Percentiles rank a stretch among this genome's conserved stretches.
phyloP scores from a whole-genome alignment of 1,140 invertebrate genomes.

The Homalodisca vitripennis region DNA sequence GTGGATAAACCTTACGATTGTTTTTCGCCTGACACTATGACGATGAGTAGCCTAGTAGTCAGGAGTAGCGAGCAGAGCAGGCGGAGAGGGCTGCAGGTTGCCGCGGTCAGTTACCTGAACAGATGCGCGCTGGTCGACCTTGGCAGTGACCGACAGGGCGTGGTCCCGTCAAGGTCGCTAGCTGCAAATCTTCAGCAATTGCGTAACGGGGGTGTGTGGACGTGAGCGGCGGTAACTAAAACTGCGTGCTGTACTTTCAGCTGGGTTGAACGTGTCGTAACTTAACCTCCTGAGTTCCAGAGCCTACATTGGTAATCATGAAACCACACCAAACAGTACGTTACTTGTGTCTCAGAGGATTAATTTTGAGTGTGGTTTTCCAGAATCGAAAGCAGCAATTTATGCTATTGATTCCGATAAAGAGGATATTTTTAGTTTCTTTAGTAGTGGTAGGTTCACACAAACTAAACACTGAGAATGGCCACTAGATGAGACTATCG shows the following conservation, averaged over 20 bases:
- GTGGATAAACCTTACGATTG: no score
- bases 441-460: no score
- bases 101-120: constrained; percentile 7
- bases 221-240: background rate
- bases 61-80: no score
- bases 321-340: background rate
- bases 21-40: no score
- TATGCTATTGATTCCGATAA: no score
- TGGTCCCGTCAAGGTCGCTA: background rate
- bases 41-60: no score
- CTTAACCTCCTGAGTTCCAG: background rate
- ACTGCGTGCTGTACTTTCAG: background rate
- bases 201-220: background rate
- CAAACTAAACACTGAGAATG: no score
- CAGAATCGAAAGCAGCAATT: no score
- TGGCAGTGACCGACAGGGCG: constrained; percentile 12
- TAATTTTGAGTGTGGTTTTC: no score
- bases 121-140: background rate
- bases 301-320: background rate
- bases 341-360: no score
- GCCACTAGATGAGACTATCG: no score
- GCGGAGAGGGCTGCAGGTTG: background rate
- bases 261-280: background rate
- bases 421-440: no score
- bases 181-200: background rate